A percentile compares a stretch with the other conserved stretches of the same genome.
Conservation (phyloP, 2,797 vertebrate species). For the Micromesistius poutassou region DNA sequence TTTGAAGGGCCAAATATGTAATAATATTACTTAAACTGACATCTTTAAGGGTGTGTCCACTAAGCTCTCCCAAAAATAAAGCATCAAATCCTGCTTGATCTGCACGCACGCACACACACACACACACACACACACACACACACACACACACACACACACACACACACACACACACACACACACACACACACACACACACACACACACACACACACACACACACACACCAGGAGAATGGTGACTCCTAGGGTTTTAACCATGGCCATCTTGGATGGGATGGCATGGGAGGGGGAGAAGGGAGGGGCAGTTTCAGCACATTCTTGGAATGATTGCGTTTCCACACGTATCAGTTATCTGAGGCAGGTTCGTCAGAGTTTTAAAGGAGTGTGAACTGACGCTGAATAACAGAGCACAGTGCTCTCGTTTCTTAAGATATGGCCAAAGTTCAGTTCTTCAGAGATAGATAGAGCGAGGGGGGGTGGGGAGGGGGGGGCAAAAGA, state of each 20-base stretch:
- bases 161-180: constrained; percentile 4
- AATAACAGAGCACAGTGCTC: not conserved
- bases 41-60: not conserved
- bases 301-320: constrained; percentile 1
- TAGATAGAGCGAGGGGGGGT: not conserved
- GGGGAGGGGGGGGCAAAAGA: constrained; percentile 30
- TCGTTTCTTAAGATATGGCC: not conserved
- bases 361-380: not conserved
- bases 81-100: no score
- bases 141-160: constrained; percentile 1
- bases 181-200: constrained; percentile 7
- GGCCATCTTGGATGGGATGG: not conserved
- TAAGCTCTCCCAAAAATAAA: not conserved
- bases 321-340: not conserved
- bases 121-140: constrained; percentile 6
- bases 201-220: not conserved
- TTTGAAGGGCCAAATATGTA: not conserved
- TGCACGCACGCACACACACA: not conserved
- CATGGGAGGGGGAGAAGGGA: not conserved
- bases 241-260: no score
- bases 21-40: no score
- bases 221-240: not conserved
- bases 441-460: not conserved
- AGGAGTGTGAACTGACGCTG: not conserved
- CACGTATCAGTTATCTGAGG: not conserved